These are phyloP conservation scores for Geotrupes spiniger DNA, from an alignment of 2,888 invertebrate genomes.

Conservation along the genomic window DNA sequence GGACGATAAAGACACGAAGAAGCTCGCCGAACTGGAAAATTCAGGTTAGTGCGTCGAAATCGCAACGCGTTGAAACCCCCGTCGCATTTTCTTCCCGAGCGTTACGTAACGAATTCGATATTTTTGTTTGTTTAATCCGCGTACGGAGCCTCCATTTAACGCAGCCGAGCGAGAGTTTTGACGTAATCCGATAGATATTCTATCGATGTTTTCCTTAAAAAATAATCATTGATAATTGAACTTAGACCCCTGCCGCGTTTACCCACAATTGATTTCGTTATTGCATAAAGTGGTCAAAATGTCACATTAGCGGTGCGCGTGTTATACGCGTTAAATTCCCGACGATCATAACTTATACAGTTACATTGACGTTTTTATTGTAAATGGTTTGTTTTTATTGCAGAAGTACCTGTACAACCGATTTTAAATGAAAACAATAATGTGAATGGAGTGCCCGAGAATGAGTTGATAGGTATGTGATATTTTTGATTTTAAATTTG, in stretches of 20 bases:
- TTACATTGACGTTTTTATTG: neutral
- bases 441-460: conserved; percentile 17
- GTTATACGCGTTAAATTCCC: no score
- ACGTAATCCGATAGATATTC: neutral
- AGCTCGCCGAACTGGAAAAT: conserved; percentile 14
- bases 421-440: conserved; percentile 9
- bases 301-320: neutral
- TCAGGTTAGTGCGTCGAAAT: conserved; percentile 11
- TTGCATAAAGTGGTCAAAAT: conserved; percentile 1
- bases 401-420: conserved; percentile 15
- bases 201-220: conserved; percentile 4
- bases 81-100: neutral
- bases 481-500: neutral
- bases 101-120: conserved; percentile 2
- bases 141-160: neutral
- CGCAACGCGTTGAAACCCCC: no score
- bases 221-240: conserved; percentile 8
- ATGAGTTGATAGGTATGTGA: conserved; percentile 10
- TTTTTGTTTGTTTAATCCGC: neutral
- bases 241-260: conserved; percentile 5
- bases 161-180: neutral
- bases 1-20: conserved; percentile 18
- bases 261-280: conserved; percentile 6
- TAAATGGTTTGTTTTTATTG: conserved; percentile 10
- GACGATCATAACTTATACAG: neutral